Percentiles rank a stretch among this genome's conserved stretches.
These are phyloP conservation scores for Brachyrhaphis roseni DNA, from an alignment of 2,797 vertebrate genomes.

Conservation along the genomic window DNA sequence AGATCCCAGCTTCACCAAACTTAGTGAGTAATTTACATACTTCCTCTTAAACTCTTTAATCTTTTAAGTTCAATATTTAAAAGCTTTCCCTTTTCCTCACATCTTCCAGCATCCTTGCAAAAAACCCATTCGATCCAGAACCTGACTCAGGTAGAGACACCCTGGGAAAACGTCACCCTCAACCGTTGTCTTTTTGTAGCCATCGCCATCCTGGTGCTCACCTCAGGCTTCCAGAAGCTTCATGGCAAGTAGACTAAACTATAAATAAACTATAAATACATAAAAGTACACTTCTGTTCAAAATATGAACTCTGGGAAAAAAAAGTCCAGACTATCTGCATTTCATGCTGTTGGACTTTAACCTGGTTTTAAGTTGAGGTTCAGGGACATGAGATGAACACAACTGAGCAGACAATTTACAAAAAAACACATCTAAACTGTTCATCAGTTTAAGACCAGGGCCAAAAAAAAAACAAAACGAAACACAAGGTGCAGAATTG, in stretches of 20 bases:
- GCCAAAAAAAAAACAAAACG: not conserved
- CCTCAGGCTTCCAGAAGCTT: constrained; percentile 87
- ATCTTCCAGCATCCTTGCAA: constrained; percentile 53
- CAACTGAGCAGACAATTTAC: not conserved
- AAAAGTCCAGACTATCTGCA: not conserved
- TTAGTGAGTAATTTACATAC: constrained; percentile 44
- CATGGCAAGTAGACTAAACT: constrained; percentile 79
- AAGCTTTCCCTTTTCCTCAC: not conserved
- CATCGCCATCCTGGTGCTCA: constrained; percentile 87
- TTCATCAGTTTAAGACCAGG: not conserved
- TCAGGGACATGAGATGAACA: not conserved
- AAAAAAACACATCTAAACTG: not conserved
- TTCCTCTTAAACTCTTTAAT: not conserved
- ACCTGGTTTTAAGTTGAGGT: not conserved
- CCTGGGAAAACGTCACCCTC: constrained; percentile 90
- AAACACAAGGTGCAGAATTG: not conserved
- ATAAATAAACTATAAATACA: not conserved
- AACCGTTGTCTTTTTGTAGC: constrained; percentile 93
- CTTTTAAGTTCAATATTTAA: not conserved
- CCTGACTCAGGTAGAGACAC: constrained; percentile 68
- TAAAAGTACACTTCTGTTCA: not conserved
- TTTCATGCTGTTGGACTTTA: not conserved
- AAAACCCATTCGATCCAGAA: constrained; percentile 67
- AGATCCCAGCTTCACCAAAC: constrained; percentile 48
- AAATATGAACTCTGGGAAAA: not conserved